Percentiles rank a stretch among this genome's conserved stretches.
Evolutionary conservation across 2,797 vertebrate genomes (phyloP).

Genomic region (Smutsia gigantea): DNA sequence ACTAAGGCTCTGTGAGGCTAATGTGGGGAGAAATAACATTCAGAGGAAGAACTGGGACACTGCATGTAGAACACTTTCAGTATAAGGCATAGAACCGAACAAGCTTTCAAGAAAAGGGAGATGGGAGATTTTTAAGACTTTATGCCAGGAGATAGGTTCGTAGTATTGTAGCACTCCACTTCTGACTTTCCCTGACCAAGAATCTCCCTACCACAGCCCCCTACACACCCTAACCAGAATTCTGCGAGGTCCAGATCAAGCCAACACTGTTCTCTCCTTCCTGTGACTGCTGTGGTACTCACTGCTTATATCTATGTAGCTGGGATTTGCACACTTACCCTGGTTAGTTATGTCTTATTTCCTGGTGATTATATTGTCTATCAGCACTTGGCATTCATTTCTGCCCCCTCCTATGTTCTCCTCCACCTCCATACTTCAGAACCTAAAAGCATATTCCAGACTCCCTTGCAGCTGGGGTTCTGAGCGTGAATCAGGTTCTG

Average conservation of each 20-base stretch:
- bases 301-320: background rate
- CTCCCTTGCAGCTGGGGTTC: background rate
- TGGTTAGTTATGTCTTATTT: background rate
- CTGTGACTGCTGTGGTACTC: background rate
- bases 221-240: background rate
- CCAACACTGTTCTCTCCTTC: background rate
- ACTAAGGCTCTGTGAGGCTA: background rate
- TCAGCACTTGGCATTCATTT: background rate
- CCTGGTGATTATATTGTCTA: background rate
- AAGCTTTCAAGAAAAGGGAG: background rate
- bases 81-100: background rate
- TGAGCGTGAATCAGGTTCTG: background rate
- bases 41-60: background rate
- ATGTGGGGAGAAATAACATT: background rate
- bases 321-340: background rate
- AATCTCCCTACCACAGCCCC: background rate
- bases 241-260: background rate
- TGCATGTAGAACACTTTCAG: background rate
- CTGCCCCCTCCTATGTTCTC: background rate
- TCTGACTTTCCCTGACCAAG: background rate
- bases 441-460: background rate
- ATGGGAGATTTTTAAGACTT: background rate
- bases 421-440: background rate
- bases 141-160: background rate
- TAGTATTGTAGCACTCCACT: background rate